These are phyloP conservation scores for Molossus alvarezi DNA, from an alignment of 2,797 vertebrate genomes.

Conservation along the genomic window DNA sequence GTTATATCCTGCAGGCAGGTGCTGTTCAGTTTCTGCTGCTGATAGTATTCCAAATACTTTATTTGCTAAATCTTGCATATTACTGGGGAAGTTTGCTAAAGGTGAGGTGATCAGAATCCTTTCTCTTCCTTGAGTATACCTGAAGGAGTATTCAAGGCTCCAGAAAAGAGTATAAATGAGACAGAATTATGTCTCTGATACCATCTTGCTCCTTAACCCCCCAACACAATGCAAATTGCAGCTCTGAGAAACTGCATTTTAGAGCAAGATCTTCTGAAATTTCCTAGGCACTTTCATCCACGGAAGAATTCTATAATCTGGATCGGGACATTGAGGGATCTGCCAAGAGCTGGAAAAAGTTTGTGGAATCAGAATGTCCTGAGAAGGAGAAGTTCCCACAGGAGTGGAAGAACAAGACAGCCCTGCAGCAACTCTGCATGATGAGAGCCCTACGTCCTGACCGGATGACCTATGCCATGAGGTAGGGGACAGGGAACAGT, in stretches of 20 bases:
- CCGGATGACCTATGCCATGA: constrained; percentile 95
- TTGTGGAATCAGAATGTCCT: constrained; percentile 96
- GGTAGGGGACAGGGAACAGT: constrained; percentile 85
- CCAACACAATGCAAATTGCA: background rate
- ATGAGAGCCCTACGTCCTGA: constrained; percentile 96
- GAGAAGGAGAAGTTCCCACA: constrained; percentile 98
- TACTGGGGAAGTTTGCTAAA: background rate
- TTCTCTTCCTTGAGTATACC: constrained; percentile 1
- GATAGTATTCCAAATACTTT: background rate
- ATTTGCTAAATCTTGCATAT: background rate
- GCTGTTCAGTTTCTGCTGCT: background rate
- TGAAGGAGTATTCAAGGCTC: background rate
- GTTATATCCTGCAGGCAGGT: no score
- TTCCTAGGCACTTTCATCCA: constrained; percentile 93
- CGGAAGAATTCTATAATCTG: constrained; percentile 96
- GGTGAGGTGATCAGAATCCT: background rate
- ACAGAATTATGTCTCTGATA: background rate
- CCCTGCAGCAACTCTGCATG: constrained; percentile 96
- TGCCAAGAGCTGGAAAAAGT: constrained; percentile 97
- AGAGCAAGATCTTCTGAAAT: constrained; percentile 48
- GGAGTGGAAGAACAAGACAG: constrained; percentile 97
- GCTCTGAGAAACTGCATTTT: constrained; percentile 27
- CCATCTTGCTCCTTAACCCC: background rate
- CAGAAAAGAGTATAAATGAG: background rate
- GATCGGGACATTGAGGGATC: constrained; percentile 97